phyloP scores from a whole-genome alignment of 2,113 vertebrate genomes.

The Rhinichthys klamathensis region DNA sequence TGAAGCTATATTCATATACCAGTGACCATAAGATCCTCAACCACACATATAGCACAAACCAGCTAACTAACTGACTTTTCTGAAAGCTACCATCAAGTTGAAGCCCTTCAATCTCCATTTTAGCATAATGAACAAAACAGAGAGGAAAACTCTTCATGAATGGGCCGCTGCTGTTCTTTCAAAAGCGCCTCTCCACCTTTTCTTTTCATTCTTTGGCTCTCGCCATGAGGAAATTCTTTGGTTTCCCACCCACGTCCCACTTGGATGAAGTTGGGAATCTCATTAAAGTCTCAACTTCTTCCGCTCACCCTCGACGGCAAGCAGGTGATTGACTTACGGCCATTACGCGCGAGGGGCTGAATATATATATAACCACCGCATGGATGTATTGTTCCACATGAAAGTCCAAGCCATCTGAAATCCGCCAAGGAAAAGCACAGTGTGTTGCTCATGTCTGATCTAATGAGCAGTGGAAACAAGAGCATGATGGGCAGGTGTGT shows the following conservation, averaged over 20 bases:
- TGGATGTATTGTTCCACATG: not conserved
- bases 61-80: conserved; percentile 68
- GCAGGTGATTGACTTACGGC: conserved; percentile 54
- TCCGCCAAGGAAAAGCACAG: not conserved
- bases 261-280: conserved; percentile 66
- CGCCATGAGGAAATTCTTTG: conserved; percentile 63
- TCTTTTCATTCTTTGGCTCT: conserved; percentile 57
- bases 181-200: conserved; percentile 51
- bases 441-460: conserved; percentile 14
- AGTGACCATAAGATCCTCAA: too few relatives aligned
- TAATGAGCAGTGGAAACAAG: conserved; percentile 41
- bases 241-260: conserved; percentile 46
- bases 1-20: too few relatives aligned
- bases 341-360: conserved; percentile 63
- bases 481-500: conserved; percentile 35
- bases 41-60: conserved; percentile 42
- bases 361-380: not conserved
- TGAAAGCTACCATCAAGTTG: conserved; percentile 60
- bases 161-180: conserved; percentile 48
- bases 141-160: conserved; percentile 28
- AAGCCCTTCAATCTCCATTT: conserved; percentile 46
- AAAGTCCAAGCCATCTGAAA: not conserved
- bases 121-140: conserved; percentile 49
- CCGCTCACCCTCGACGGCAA: not conserved
- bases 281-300: conserved; percentile 49